These are phyloP conservation scores for Sinocyclocheilus anshuiensis DNA, from an alignment of 2,113 vertebrate species.

Conservation along the genomic window DNA sequence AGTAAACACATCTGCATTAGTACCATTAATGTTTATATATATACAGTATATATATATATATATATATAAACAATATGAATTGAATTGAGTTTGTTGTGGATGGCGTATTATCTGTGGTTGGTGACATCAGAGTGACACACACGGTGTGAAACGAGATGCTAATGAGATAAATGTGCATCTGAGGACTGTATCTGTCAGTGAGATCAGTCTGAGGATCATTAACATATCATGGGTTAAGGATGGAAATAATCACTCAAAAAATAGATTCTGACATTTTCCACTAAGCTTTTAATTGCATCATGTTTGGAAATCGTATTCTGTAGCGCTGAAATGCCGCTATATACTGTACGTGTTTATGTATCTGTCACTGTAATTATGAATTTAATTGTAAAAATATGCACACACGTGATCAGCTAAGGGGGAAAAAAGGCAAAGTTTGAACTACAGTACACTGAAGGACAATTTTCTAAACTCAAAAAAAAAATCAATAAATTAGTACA, in stretches of 20 bases:
- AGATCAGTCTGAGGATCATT: neutral
- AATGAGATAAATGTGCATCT: conserved; percentile 28
- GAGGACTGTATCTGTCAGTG: neutral
- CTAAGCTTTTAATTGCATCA: neutral
- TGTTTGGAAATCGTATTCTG: neutral
- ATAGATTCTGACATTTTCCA: neutral
- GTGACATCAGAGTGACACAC: conserved; percentile 5
- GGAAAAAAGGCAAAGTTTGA: too few relatives aligned
- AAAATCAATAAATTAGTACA: too few relatives aligned
- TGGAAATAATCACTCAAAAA: neutral
- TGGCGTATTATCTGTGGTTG: conserved; percentile 3
- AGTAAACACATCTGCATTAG: too few relatives aligned
- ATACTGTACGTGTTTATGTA: neutral
- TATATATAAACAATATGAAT: too few relatives aligned
- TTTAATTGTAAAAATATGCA: neutral
- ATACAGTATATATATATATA: too few relatives aligned
- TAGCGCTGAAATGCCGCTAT: neutral
- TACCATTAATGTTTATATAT: too few relatives aligned
- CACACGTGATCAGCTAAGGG: neutral
- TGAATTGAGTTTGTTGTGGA: conserved; percentile 30
- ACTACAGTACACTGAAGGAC: too few relatives aligned
- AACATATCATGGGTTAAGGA: neutral
- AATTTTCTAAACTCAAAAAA: too few relatives aligned
- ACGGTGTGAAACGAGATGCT: conserved; percentile 4
- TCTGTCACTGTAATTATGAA: neutral